Conservation (phyloP, 2,113 vertebrate genomes). For the Calonectris borealis region DNA sequence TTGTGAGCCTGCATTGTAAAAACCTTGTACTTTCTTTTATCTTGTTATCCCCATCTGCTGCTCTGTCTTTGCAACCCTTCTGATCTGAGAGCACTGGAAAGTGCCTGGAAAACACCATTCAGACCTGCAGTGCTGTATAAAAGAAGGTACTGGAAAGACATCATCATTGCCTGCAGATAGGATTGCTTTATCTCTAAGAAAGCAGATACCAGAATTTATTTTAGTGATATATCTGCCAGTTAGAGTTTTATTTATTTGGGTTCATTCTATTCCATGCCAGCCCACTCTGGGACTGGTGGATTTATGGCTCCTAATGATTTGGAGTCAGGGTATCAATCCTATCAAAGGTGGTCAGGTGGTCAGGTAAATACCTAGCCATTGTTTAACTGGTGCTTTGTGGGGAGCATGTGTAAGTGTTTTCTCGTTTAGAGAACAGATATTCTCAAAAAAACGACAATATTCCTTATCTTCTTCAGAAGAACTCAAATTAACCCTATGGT, state of each 20-base stretch:
- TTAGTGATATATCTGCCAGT: neutral
- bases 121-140: neutral
- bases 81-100: neutral
- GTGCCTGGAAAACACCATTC: neutral
- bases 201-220: neutral
- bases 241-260: neutral
- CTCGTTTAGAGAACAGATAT: neutral
- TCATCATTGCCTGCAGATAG: neutral
- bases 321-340: neutral
- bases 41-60: neutral
- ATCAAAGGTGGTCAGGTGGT: neutral
- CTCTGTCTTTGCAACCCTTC: neutral
- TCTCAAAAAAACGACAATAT: neutral
- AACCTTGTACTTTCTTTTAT: neutral
- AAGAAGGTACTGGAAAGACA: neutral
- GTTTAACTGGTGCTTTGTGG: neutral
- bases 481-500: neutral
- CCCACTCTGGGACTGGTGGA: neutral
- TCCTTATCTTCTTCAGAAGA: neutral
- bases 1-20: neutral
- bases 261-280: neutral
- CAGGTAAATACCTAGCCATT: neutral
- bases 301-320: neutral
- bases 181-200: neutral
- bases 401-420: neutral